A percentile compares a stretch with the other conserved stretches of the same genome.
phyloP scores from a whole-genome alignment of 1,140 invertebrate genomes.

The Macrobrachium nipponense region DNA sequence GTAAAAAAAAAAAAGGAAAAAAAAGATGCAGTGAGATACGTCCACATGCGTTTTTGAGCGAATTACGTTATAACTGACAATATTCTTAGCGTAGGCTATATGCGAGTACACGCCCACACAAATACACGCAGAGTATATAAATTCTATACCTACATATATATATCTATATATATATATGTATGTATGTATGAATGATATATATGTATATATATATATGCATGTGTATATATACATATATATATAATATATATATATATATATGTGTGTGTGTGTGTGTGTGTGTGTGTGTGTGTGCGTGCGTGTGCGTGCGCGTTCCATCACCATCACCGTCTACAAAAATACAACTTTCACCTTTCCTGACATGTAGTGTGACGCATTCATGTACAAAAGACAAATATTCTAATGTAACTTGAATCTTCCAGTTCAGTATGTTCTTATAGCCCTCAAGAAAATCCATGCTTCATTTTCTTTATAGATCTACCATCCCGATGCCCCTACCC shows the following conservation, averaged over 20 bases:
- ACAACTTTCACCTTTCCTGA: no score
- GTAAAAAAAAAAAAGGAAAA: no score
- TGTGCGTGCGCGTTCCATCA: background rate
- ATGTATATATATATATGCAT: slow-evolving; percentile 11
- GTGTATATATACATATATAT: background rate
- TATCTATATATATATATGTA: slow-evolving; percentile 10
- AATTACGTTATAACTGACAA: no score
- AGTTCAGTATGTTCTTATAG: no score
- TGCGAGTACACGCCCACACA: background rate
- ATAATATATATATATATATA: background rate
- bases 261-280: background rate
- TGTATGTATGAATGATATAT: slow-evolving; percentile 12
- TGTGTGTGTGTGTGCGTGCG: background rate
- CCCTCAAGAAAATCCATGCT: no score
- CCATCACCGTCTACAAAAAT: background rate
- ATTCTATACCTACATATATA: background rate
- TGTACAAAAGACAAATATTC: no score
- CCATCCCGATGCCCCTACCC: background rate
- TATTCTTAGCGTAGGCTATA: background rate
- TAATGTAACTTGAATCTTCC: no score
- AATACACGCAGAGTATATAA: background rate
- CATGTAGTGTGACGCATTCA: no score
- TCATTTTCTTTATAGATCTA: no score
- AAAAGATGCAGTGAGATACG: no score
- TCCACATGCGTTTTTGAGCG: no score